Base-by-base conservation (phyloP, 1,140 invertebrate species). In the Trachelipus rathkii region DNA sequence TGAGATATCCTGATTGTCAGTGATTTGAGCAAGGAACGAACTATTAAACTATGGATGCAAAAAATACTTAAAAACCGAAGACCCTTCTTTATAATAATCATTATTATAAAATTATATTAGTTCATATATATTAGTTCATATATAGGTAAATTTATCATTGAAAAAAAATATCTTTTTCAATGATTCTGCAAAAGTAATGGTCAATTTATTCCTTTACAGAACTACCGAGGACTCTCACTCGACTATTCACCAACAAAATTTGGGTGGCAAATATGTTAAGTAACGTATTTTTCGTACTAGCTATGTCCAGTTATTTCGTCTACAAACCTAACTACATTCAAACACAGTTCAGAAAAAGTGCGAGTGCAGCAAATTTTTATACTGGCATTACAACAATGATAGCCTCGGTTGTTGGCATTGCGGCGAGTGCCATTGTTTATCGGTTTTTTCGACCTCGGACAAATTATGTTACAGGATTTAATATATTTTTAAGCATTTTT, bases 401-500 rank as follows among this genome's bases (percentile, higher is more conserved):
- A 0, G 76, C 77, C 0, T 71, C 77, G n/a, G 60, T 77, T 21
- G n/a, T 77, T n/a, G 79, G 79, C n/a, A 77, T 74, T 24, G 72
- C 44, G 6, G 4, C 73, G n/a, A 74, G 76, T 0, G 79, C 75
- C 13, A 53, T 72, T 43, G 46, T 77, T 15, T 11, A 77, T 23
- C 50, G 77, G 33, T 76, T 73, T 75, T 23, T 77, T 8, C 73
- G 72, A 7, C 79, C 79, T 4, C 21, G 76, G 1, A 33, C 79
- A 0, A 44, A 60, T 1, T 70, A 71, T 50, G 79, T 80, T 24
- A 71, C 79, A 4, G 76, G 73, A 15, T 80, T 77, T 68, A 75
- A 76, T 53, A 66, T 78, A 44, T 76, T 80, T 71, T 50, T 80
- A 66, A 80, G 73, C 60, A 71, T 77, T 11, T 68, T 77, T 3